These are phyloP conservation scores for Athalia rosae DNA, from an alignment of 2,888 invertebrate species.

Conservation along the genomic window DNA sequence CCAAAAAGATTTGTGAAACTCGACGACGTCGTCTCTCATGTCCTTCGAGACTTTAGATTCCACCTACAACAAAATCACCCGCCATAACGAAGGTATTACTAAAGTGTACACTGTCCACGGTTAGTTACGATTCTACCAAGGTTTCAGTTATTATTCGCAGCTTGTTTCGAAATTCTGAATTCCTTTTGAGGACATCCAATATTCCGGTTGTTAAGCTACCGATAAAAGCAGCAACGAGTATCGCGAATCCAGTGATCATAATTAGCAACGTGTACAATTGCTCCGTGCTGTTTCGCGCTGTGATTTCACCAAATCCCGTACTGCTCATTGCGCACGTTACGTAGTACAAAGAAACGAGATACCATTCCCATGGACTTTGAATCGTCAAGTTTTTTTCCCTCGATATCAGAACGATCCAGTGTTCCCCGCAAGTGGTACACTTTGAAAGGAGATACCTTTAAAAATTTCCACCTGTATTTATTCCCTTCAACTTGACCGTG, in stretches of 20 bases:
- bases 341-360: conserved; percentile 49
- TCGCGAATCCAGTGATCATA: conserved; percentile 46
- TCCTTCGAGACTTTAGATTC: conserved; percentile 47
- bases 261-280: conserved; percentile 47
- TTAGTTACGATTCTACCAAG: not conserved
- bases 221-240: conserved; percentile 37
- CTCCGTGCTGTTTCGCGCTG: conserved; percentile 50
- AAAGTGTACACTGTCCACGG: not conserved
- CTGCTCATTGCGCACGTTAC: conserved; percentile 50
- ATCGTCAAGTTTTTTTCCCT: not conserved
- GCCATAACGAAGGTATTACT: not conserved
- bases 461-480: not conserved
- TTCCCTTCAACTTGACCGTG: not conserved
- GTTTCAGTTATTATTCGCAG: conserved; percentile 28
- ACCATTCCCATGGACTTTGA: conserved; percentile 15
- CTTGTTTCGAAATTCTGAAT: conserved; percentile 30
- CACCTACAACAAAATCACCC: conserved; percentile 33
- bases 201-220: conserved; percentile 32
- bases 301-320: conserved; percentile 52
- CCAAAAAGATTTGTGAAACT: conserved; percentile 56
- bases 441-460: conserved; percentile 16
- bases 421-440: conserved; percentile 19
- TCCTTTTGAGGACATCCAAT: conserved; percentile 28
- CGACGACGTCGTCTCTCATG: conserved; percentile 50
- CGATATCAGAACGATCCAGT: not conserved